Base-by-base conservation (phyloP, 2,888 invertebrate genomes). In the Nomada flava region DNA sequence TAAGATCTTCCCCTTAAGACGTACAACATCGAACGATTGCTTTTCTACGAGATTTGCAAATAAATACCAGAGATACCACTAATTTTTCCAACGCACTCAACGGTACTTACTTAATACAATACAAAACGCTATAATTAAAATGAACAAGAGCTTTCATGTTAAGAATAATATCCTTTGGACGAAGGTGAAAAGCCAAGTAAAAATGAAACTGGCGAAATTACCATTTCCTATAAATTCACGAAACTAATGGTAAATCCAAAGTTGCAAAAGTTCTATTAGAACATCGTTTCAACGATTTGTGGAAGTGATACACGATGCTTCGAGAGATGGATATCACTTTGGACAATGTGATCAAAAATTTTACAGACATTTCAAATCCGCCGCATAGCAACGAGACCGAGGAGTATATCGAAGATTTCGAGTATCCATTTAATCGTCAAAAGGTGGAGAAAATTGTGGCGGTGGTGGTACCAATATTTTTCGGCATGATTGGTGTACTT, bases 401-500 rank as follows among this genome's bases (percentile, higher is more conserved):
- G 0, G 42, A 47, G 26, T 18, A 1, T 2, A n/a, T 60, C 18
- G 82, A 76, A 3, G 62, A 50, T 9, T 2, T 10, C 26, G 76
- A 90, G 52, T 90, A 84, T 9, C 90, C 86, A 11, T 90, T 91
- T 65, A 92, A 93, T 82, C 89, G 88, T 7, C 88, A 91, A 59
- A 89, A 94, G 86, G 93, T 93, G 52, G 84, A 97, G 90, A 95
- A 95, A 67, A 95, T 97, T 68, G 96, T 97, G 0, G 95, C 95
- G 15, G 95, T 96, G 86, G 96, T 97, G 68, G 97, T 97, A 42
- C 97, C 97, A 18, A 95, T 97, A 55, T 96, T 98, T 91, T 98
- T 98, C 92, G 97, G 98, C 5, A 95, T 98, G 85, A 98, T 98
- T 83, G 97, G 97, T 70, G 95, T 98, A 47, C 96, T 98, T 53